These are phyloP conservation scores for Lysandra bellargus DNA, from an alignment of 2,888 invertebrate genomes.

Conservation along the genomic window DNA sequence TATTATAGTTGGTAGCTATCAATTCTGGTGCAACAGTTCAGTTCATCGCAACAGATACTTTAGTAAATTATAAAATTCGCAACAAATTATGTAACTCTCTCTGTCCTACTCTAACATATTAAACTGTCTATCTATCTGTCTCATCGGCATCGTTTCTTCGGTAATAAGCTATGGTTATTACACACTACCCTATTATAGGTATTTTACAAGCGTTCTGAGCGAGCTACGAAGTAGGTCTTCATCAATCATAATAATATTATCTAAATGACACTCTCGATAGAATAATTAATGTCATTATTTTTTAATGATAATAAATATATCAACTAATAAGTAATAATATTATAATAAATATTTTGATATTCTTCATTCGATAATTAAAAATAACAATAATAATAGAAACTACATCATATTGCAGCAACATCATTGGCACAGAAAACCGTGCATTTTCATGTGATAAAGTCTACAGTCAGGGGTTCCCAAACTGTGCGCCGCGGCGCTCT, in stretches of 20 bases:
- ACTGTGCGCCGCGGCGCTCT: too few relatives aligned
- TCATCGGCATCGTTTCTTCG: background rate
- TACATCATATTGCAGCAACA: too few relatives aligned
- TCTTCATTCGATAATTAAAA: too few relatives aligned
- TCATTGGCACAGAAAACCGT: too few relatives aligned
- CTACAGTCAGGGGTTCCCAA: too few relatives aligned
- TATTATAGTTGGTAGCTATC: background rate
- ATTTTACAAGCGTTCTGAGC: background rate
- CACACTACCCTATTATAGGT: background rate
- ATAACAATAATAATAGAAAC: too few relatives aligned
- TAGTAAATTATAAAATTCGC: constrained; percentile 23
- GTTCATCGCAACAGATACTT: constrained; percentile 17
- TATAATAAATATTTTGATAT: too few relatives aligned
- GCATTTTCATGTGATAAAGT: too few relatives aligned
- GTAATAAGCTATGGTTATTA: constrained; percentile 1
- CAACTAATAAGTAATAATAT: too few relatives aligned
- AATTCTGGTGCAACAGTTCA: constrained; percentile 12
- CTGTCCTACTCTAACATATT: constrained; percentile 7
- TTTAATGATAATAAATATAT: too few relatives aligned
- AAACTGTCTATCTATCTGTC: background rate
- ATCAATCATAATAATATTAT: background rate
- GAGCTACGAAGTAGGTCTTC: background rate
- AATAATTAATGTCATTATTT: too few relatives aligned
- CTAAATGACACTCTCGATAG: background rate
- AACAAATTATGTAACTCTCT: constrained; percentile 15